A percentile compares a stretch with the other conserved stretches of the same genome.
phyloP scores from a whole-genome alignment of 2,113 vertebrate species.

The Xenopus tropicalis region DNA sequence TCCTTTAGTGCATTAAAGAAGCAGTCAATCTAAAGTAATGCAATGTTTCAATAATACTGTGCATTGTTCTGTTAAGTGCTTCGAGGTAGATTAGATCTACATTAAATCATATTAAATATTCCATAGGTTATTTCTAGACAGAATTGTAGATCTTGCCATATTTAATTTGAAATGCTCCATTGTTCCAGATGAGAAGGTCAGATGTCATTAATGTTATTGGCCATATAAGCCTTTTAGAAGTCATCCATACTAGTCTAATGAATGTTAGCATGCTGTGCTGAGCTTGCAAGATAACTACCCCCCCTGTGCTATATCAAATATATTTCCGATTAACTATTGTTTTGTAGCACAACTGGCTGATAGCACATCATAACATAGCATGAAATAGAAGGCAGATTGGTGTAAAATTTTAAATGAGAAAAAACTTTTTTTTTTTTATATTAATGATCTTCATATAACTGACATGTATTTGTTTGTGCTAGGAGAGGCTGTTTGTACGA shows the following conservation, averaged over 20 bases:
- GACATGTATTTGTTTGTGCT: too few relatives aligned
- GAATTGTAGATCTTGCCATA: neutral
- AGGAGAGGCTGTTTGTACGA: too few relatives aligned
- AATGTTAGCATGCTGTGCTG: neutral
- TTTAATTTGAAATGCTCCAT: neutral
- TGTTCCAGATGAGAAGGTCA: slow-evolving; percentile 5
- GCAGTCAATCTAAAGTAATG: neutral
- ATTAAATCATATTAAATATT: slow-evolving; percentile 22
- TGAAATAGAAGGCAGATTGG: too few relatives aligned
- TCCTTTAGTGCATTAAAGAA: too few relatives aligned
- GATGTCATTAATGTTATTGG: slow-evolving; percentile 14
- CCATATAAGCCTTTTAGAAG: slow-evolving; percentile 18
- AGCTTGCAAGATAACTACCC: neutral
- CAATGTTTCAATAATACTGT: neutral
- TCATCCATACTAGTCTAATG: slow-evolving; percentile 4
- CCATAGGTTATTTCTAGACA: neutral
- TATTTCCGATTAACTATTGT: too few relatives aligned
- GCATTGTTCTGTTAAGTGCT: slow-evolving; percentile 6
- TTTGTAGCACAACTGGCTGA: too few relatives aligned
- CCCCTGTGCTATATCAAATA: too few relatives aligned
- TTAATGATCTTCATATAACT: too few relatives aligned
- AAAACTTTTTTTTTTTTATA: too few relatives aligned
- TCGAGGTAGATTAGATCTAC: neutral
- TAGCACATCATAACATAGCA: too few relatives aligned
- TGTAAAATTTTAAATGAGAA: too few relatives aligned